Conservation (phyloP, 2,888 invertebrate genomes). For the Balanococcus diminutus region DNA sequence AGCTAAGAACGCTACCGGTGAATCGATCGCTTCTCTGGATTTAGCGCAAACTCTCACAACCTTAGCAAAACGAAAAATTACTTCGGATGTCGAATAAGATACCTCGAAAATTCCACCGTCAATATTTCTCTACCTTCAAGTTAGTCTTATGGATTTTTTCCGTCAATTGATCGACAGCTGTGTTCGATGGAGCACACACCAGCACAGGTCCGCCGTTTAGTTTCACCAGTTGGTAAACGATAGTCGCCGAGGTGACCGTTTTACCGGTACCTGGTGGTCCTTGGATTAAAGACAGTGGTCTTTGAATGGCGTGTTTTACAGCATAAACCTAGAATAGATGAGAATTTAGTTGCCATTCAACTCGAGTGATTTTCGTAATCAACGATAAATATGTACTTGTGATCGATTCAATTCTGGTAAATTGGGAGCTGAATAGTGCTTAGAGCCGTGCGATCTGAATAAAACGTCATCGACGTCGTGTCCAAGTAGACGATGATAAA, state of each 20-base stretch:
- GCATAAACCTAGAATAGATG: conserved; percentile 79
- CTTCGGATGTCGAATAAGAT: not conserved
- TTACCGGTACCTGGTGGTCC: conserved; percentile 98
- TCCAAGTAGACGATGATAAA: conserved; percentile 94
- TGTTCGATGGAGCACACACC: conserved; percentile 98
- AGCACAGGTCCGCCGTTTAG: conserved; percentile 93
- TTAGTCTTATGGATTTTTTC: conserved; percentile 98
- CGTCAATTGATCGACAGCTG: conserved; percentile 98
- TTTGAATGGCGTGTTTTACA: conserved; percentile 95
- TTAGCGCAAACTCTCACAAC: conserved; percentile 93
- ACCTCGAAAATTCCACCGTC: not conserved
- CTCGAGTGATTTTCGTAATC: too few species aligned
- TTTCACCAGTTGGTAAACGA: conserved; percentile 96
- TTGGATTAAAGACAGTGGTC: conserved; percentile 95
- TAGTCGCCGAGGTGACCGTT: conserved; percentile 98
- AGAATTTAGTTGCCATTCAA: too few species aligned
- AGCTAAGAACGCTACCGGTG: conserved; percentile 94
- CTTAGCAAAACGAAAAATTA: conserved; percentile 55
- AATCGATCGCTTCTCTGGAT: conserved; percentile 96
- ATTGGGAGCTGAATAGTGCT: conserved; percentile 96
- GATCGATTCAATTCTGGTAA: conserved; percentile 97
- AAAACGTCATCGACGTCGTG: conserved; percentile 93
- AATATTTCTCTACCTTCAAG: conserved; percentile 73
- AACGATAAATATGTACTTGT: conserved; percentile 68
- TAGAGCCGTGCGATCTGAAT: conserved; percentile 89